Conservation (phyloP, 2,888 invertebrate species). For the Eupithecia pulchellata region DNA sequence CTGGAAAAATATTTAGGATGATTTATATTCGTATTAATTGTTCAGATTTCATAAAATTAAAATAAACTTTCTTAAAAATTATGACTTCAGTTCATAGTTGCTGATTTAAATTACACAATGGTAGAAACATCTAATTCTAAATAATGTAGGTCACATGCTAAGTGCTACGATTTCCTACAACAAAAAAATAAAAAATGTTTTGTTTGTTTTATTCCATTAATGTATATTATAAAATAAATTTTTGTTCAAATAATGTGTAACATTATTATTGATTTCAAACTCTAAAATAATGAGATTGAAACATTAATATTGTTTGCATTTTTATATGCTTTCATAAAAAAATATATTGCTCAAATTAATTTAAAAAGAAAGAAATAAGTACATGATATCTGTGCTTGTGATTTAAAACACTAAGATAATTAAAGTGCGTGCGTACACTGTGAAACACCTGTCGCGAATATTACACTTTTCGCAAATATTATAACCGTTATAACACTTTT, state of each 20-base stretch:
- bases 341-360: no score
- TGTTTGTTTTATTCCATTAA: neutral
- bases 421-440: constrained; percentile 7
- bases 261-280: no score
- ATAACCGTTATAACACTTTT: constrained; percentile 17
- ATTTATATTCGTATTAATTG: neutral
- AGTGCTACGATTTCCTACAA: neutral
- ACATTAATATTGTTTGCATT: no score
- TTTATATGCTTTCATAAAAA: no score
- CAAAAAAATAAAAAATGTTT: neutral
- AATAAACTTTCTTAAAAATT: neutral
- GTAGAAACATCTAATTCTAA: neutral
- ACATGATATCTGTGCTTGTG: neutral
- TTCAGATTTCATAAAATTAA: neutral
- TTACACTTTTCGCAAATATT: neutral
- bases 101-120: neutral
- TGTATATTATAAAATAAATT: neutral
- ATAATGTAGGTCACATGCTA: neutral
- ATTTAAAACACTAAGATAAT: constrained; percentile 3
- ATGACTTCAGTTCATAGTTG: neutral
- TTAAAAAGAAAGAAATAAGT: no score
- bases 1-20: neutral
- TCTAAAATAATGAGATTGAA: no score
- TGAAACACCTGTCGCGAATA: constrained; percentile 11
- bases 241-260: neutral